These are phyloP conservation scores for Pseudonaja textilis DNA, from an alignment of 2,113 vertebrate species.

Conservation along the genomic window DNA sequence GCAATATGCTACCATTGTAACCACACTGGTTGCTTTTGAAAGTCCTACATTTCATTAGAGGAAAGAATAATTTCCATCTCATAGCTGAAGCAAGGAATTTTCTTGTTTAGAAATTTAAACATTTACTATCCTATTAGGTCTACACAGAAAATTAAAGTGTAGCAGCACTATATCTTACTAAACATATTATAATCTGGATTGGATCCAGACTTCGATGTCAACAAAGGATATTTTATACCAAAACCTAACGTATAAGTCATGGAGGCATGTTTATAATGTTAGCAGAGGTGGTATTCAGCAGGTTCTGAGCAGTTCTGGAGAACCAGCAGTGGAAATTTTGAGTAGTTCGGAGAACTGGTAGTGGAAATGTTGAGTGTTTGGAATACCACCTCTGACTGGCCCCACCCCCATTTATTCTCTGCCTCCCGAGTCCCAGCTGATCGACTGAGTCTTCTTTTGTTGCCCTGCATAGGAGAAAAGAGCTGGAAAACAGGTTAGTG, in stretches of 20 bases:
- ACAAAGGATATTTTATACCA: background rate
- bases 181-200: background rate
- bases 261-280: background rate
- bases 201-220: background rate
- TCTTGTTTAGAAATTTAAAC: slow-evolving; percentile 31
- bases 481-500: too few relatives aligned
- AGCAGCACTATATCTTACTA: background rate
- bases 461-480: too few relatives aligned
- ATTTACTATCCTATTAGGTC: background rate
- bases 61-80: slow-evolving; percentile 39
- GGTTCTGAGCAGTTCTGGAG: too few relatives aligned
- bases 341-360: too few relatives aligned
- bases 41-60: slow-evolving; percentile 32
- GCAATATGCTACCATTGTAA: slow-evolving; percentile 38
- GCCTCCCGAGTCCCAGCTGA: too few relatives aligned
- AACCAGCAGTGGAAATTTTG: too few relatives aligned
- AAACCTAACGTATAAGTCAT: background rate
- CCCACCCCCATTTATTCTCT: too few relatives aligned
- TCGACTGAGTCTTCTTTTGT: too few relatives aligned
- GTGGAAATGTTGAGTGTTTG: too few relatives aligned
- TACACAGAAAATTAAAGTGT: background rate
- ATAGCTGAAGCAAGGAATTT: slow-evolving; percentile 23
- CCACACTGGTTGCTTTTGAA: slow-evolving; percentile 11
- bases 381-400: too few relatives aligned
- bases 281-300: too few relatives aligned